These are phyloP conservation scores for Xiphophorus birchmanni DNA, from an alignment of 2,797 vertebrate genomes.

Conservation along the genomic window DNA sequence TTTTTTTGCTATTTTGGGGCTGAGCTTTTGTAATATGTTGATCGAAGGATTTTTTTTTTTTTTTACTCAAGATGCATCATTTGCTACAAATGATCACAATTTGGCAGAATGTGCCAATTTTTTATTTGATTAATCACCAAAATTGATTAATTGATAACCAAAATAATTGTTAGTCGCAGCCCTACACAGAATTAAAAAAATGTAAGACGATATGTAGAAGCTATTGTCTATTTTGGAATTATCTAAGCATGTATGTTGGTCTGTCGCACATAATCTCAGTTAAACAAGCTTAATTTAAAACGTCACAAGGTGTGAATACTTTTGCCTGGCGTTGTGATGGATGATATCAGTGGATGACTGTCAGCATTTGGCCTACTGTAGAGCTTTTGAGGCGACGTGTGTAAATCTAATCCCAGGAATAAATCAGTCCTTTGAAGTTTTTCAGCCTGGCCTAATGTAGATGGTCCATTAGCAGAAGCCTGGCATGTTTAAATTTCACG, in stretches of 20 bases:
- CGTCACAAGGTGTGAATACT: background rate
- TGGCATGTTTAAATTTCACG: conserved; percentile 35
- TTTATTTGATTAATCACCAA: background rate
- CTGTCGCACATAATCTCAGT: background rate
- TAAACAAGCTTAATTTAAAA: background rate
- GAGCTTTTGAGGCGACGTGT: background rate
- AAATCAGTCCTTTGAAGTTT: conserved; percentile 19
- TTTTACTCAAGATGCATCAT: background rate
- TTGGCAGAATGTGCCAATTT: no score
- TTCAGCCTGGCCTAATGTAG: conserved; percentile 1
- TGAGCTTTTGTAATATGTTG: no score
- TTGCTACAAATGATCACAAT: no score
- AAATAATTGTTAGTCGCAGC: no score
- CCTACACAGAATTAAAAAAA: background rate
- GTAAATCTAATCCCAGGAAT: conserved; percentile 7
- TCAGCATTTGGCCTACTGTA: background rate
- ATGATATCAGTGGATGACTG: background rate
- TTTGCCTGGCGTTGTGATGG: background rate
- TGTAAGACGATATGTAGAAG: background rate
- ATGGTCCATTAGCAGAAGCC: conserved; percentile 25
- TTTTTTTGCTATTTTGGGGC: no score
- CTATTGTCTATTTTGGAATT: background rate
- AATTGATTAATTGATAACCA: no score
- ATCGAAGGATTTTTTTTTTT: no score
- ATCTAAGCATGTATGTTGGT: background rate